Evolutionary conservation across 2,888 invertebrate species (phyloP).

Genomic region (Stenodera caucasica): DNA sequence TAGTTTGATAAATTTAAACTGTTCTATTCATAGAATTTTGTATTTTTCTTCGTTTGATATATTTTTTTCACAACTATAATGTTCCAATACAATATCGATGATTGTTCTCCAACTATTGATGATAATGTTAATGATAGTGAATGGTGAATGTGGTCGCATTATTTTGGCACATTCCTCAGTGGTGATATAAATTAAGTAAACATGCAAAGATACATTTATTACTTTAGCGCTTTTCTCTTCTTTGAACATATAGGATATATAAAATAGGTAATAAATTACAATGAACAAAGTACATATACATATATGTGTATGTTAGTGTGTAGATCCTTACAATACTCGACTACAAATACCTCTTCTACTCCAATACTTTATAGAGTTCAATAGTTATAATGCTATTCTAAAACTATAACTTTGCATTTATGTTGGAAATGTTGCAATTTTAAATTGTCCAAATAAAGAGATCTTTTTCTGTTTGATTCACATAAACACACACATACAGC

Average conservation of each 20-base stretch:
- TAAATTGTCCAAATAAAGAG: constrained; percentile 14
- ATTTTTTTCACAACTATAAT: background rate
- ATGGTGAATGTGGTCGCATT: constrained; percentile 9
- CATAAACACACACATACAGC: background rate
- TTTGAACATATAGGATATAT: constrained; percentile 14
- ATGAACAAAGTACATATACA: constrained; percentile 32
- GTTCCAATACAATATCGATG: background rate
- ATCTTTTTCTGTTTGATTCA: background rate
- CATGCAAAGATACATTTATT: constrained; percentile 28
- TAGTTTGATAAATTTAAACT: background rate
- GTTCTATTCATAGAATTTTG: background rate
- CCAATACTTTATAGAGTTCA: constrained; percentile 30
- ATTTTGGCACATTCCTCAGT: constrained; percentile 12
- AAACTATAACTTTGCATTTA: constrained; percentile 1
- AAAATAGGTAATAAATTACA: constrained; percentile 33
- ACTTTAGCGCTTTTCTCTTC: constrained; percentile 27
- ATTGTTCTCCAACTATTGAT: background rate
- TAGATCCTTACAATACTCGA: constrained; percentile 22
- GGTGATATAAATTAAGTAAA: constrained; percentile 26
- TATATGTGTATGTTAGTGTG: constrained; percentile 6
- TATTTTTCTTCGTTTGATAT: no score
- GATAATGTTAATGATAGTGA: background rate
- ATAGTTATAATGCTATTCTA: constrained; percentile 22
- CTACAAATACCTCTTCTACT: constrained; percentile 18
- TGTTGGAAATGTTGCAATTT: constrained; percentile 13